Base-by-base conservation (phyloP, 2,888 invertebrate species). In the Hemistola chrysoprasaria region DNA sequence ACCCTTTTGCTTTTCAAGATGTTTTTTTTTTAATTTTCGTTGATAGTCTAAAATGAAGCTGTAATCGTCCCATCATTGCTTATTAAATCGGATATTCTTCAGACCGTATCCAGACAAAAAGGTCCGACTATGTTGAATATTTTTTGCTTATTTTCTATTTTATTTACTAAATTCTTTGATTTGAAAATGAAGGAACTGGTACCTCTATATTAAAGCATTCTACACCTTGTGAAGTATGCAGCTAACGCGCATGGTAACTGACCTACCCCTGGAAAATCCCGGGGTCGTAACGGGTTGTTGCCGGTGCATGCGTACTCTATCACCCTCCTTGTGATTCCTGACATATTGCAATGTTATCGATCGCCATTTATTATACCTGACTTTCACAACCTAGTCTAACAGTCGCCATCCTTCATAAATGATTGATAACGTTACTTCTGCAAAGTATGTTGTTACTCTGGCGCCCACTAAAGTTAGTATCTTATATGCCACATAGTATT, bases 301-400 rank as follows among this genome's bases (percentile, higher is more conserved):
- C 52, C 65, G 71, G 72, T 80, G 78, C 78, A 83, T 74, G 75
- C 79, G 75, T 77, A 62, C 64, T 76, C 47, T 62, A 65, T 56
- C 63, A 55, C 22, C 35, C 23, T 33, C 37, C 33, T 66, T 61
- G 63, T 58, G 44, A 46, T 55, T 36, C 43, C 60, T 67, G 62
- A 68, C 67, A 72, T 65, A 59, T 70, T 71, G 76, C 71, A 71
- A 59, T 63, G 59, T 51, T 76, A 81, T 79, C 62, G 79, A 80
- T 76, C 71, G 50, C 38, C 30, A 40, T 28, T 32, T 31, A 40
- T 31, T 20, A 26, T 46, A 45, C 50, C 49, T 47, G 41, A 16
- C 34, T 33, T 29, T 6, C 34, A 29, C 28, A 29, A n/a, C 30
- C 23, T 25, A 10, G n/a, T n/a, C n/a, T n/a, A n/a, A n/a, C n/a